These are phyloP conservation scores for Lysandra bellargus DNA, from an alignment of 2,888 invertebrate genomes.

Conservation along the genomic window DNA sequence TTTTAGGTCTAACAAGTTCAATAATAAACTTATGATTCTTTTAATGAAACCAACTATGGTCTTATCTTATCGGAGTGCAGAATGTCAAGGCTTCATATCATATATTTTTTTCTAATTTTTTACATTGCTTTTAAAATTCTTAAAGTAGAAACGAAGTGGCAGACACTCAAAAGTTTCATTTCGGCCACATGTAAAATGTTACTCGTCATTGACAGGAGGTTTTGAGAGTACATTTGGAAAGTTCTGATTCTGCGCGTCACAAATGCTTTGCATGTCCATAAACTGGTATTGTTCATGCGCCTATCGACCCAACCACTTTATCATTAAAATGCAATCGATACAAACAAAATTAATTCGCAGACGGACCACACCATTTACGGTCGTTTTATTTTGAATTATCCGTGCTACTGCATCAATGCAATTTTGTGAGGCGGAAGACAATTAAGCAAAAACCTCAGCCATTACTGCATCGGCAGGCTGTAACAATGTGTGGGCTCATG, in stretches of 20 bases:
- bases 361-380: not conserved
- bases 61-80: not conserved
- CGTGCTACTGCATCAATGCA: not conserved
- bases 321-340: slow-evolving; percentile 21
- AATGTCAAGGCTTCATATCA: not conserved
- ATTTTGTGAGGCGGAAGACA: slow-evolving; percentile 6
- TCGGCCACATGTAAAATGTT: too few species aligned
- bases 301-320: not conserved
- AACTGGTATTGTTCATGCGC: not conserved
- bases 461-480: not conserved
- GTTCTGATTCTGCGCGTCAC: too few species aligned
- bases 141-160: too few species aligned
- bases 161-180: too few species aligned
- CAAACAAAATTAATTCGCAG: not conserved
- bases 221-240: too few species aligned
- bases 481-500: not conserved
- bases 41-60: not conserved
- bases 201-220: too few species aligned
- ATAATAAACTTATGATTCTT: not conserved
- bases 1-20: not conserved
- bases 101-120: not conserved
- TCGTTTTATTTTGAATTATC: slow-evolving; percentile 4
- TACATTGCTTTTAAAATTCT: too few species aligned
- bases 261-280: not conserved
- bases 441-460: slow-evolving; percentile 9